phyloP scores from a whole-genome alignment of 2,888 invertebrate genomes.

The Xylophagus ater region DNA sequence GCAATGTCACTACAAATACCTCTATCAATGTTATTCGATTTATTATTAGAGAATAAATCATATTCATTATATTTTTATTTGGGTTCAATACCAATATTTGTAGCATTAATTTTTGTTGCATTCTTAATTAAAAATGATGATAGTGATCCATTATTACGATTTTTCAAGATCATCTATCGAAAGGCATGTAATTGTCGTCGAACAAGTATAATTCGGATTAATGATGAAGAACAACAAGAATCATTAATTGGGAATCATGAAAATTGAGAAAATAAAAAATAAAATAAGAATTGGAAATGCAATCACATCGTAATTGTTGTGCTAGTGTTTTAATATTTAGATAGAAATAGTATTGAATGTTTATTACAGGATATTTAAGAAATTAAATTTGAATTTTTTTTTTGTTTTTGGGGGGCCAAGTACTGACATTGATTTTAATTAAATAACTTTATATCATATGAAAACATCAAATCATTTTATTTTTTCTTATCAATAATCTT shows the following conservation, averaged over 20 bases:
- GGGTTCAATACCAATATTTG: constrained; percentile 65
- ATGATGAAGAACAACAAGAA: constrained; percentile 52
- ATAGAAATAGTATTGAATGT: too few relatives aligned
- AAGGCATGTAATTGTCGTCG: constrained; percentile 33
- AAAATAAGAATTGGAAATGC: too few relatives aligned
- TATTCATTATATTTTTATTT: constrained; percentile 62
- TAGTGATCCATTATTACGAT: constrained; percentile 61
- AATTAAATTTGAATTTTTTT: too few relatives aligned
- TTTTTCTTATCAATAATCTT: too few relatives aligned
- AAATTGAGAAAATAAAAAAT: constrained; percentile 7
- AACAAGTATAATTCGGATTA: constrained; percentile 39
- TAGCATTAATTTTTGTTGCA: constrained; percentile 43
- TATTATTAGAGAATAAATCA: constrained; percentile 55
- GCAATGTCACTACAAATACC: constrained; percentile 81
- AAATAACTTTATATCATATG: too few relatives aligned
- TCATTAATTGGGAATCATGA: constrained; percentile 44
- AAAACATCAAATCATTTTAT: too few relatives aligned
- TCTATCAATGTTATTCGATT: constrained; percentile 77
- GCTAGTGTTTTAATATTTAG: too few relatives aligned
- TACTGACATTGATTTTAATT: too few relatives aligned
- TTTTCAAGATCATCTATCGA: constrained; percentile 35
- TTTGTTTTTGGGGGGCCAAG: too few relatives aligned
- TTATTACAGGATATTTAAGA: too few relatives aligned
- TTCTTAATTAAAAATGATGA: constrained; percentile 71
- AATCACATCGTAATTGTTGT: too few relatives aligned